Conservation (phyloP, 2,113 vertebrate genomes). For the Burhinus bistriatus region DNA sequence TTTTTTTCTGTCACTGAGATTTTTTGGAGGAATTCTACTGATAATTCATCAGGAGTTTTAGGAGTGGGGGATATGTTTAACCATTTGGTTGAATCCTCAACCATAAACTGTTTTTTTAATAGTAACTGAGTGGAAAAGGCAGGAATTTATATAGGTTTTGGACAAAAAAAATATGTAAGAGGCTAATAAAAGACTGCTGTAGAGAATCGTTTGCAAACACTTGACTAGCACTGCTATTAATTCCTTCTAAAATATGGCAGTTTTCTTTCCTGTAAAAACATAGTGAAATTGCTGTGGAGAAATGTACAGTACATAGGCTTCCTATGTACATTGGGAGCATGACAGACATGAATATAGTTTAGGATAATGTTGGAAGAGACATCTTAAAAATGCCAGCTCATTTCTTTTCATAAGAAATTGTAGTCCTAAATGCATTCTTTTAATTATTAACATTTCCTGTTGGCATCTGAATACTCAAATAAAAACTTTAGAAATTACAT, state of each 20-base stretch:
- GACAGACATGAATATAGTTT: neutral
- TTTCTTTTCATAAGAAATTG: neutral
- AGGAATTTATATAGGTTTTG: neutral
- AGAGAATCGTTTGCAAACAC: neutral
- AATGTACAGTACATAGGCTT: neutral
- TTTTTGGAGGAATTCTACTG: conserved; percentile 19
- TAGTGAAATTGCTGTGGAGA: neutral
- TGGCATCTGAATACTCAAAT: neutral
- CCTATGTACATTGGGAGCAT: neutral
- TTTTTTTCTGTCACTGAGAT: conserved; percentile 40
- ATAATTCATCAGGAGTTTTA: conserved; percentile 40
- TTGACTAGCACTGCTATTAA: neutral
- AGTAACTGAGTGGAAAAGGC: neutral
- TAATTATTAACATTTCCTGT: neutral
- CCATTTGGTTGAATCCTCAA: neutral
- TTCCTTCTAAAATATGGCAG: neutral
- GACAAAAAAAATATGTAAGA: neutral
- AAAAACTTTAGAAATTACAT: neutral
- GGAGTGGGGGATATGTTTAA: conserved; percentile 11
- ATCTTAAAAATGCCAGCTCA: neutral
- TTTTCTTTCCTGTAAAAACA: neutral
- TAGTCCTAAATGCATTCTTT: neutral
- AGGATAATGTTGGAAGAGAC: neutral
- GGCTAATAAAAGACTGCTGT: neutral
- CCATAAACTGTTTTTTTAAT: neutral